Base-by-base conservation (phyloP, 2,797 vertebrate genomes). In the Leucoraja ocellata region DNA sequence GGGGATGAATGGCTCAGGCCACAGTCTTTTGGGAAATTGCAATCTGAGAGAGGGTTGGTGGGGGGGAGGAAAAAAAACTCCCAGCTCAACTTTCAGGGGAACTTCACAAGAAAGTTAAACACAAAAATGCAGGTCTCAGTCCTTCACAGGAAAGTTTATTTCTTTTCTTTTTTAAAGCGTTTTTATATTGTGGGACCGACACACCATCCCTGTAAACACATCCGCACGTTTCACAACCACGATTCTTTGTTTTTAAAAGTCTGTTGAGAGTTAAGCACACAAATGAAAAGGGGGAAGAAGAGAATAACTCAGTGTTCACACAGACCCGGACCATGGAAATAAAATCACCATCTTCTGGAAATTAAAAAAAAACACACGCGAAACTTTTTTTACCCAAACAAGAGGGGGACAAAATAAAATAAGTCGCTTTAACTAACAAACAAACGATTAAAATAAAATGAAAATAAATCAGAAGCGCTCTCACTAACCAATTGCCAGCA, bases 401-500 rank as follows among this genome's bases (percentile, higher is more conserved):
- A 32, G 5, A 32, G 63, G n/a, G 23, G 68, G 68, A 14, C 0
- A 63, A 86, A 86, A n/a, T 86, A 1, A n/a, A 0, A 83, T 54
- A 25, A 68, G 25, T 61, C 58, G 32, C 5, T 65, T 86, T 65
- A 23, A 61, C 10, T 65, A 23, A 61, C 10, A 61, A 54, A 18
- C 2, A 58, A 54, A 54, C 46, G 46, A 54, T 54, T 54, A 54
- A 54, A 54, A 80, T 7, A 78, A 81, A 78, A 32, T n/a, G 7
- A 80, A 80, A 80, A 83, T 63, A 84, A 86, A 63, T 16, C 58
- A 86, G 11, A 25, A 54, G 28, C 83, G 13, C 54, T 14, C 58
- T n/a, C 25, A 86, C 83, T 86, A 39, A 91, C 88, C 88, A 91
- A 91, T 68, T 68, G 63, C 61, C 18, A 71, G 68, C 36, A 7